Base-by-base conservation (phyloP, 2,797 vertebrate genomes). In the Gila robusta region DNA sequence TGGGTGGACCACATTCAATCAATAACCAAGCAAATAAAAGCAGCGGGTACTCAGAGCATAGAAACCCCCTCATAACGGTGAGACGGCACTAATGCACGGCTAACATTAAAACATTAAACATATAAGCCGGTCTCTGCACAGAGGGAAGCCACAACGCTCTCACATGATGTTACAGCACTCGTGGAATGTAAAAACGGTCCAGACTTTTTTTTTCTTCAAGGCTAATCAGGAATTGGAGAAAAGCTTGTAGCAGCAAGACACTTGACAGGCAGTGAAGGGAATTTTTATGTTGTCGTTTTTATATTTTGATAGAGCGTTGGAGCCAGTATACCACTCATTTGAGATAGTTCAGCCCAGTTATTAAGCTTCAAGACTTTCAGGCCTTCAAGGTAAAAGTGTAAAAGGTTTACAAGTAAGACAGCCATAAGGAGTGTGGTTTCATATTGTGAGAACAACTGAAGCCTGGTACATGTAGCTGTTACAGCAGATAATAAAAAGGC, bases 1-100 rank as follows among this genome's bases (percentile, higher is more conserved):
- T 92, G 94, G 92, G 91, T 93, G 92, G 91, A 93, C 91, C 92
- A 91, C 91, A 92, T 93, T 93, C 91, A 94, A 96, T 96, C 95
- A 95, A 96, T 95, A 96, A 87, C 92, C 90, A 90, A 93, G 94
- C 93, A 95, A 94, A 94, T 94, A 93, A 94, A 95, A 93, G 91
- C 93, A 91, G 87, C 88, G 91, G 91, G 92, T 91, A 95, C 90
- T 93, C 90, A 90, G 90, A 94, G 91, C 91, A 91, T 90, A 91
- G 91, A 92, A 93, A 90, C 89, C 92, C 91, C 89, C 88, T 88
- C 87, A 47, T 72, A 85, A 89, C 87, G 81, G 81, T n/a, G 54
- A 73, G 85, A 81, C 28, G 76, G 89, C 88, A 79, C 89, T 91
- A 89, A 91, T 71, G 85, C 87, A 81, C 72, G 14, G 74, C 79